These are phyloP conservation scores for Troides helena DNA, from an alignment of 2,888 invertebrate genomes.

Conservation along the genomic window DNA sequence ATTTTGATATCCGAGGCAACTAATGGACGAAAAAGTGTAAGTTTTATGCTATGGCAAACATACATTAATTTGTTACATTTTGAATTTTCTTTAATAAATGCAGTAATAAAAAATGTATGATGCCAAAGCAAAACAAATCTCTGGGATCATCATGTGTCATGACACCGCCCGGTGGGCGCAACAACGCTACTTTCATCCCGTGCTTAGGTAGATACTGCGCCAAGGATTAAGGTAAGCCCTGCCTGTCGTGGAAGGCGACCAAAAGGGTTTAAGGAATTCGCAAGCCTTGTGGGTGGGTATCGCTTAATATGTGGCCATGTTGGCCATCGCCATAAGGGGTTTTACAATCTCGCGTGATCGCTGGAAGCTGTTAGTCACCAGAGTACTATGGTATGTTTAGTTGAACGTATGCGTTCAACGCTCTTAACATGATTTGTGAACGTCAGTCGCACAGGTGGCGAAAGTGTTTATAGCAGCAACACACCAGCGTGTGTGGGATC, in stretches of 20 bases:
- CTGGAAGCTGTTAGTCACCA: slow-evolving; percentile 55
- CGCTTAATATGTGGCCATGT: no score
- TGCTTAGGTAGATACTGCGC: slow-evolving; percentile 45
- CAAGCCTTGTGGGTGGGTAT: no score
- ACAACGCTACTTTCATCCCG: slow-evolving; percentile 37
- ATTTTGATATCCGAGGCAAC: slow-evolving; percentile 28
- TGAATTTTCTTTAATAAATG: slow-evolving; percentile 10
- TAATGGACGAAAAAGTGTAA: slow-evolving; percentile 31
- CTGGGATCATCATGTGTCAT: slow-evolving; percentile 38
- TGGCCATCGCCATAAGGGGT: neutral
- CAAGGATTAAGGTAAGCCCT: neutral
- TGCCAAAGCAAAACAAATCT: slow-evolving; percentile 38
- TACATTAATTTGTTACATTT: slow-evolving; percentile 28
- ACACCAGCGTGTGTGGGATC: slow-evolving; percentile 99
- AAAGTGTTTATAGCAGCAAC: slow-evolving; percentile 97
- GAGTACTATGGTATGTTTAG: slow-evolving; percentile 66
- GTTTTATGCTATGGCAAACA: slow-evolving; percentile 45
- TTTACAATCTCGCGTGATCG: slow-evolving; percentile 32
- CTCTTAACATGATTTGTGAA: slow-evolving; percentile 73
- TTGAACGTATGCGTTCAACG: slow-evolving; percentile 49
- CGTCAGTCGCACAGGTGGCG: slow-evolving; percentile 99
- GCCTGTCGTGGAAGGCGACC: no score
- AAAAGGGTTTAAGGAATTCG: no score
- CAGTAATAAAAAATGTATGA: slow-evolving; percentile 32
- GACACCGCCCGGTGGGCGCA: slow-evolving; percentile 36